Base-by-base conservation (phyloP, 2,888 invertebrate species). In the Caenorhabditis uteleia region DNA sequence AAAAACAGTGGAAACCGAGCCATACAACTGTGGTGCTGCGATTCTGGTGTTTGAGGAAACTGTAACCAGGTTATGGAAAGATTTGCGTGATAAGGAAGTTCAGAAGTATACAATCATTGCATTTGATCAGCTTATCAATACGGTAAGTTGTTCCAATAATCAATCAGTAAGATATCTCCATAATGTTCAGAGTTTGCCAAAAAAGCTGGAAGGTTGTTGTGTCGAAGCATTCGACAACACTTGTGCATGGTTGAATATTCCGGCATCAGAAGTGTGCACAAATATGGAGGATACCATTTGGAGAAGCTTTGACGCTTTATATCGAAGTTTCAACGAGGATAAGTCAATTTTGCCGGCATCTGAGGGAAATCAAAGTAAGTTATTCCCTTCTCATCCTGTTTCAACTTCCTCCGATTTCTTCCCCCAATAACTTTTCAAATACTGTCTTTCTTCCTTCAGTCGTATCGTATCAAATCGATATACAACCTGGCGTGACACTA, bases 401-500 rank as follows among this genome's bases (percentile, higher is more conserved):
- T n/a, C n/a, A n/a, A n/a, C n/a, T n/a, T n/a, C n/a, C n/a, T n/a
- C n/a, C n/a, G n/a, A n/a, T n/a, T n/a, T n/a, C n/a, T n/a, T n/a
- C n/a, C n/a, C n/a, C n/a, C n/a, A n/a, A n/a, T n/a, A n/a, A n/a
- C n/a, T n/a, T n/a, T n/a, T n/a, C n/a, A n/a, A n/a, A n/a, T n/a
- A n/a, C n/a, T n/a, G n/a, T n/a, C n/a, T 10, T 3, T 12, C 53
- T 59, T 53, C 53, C 53, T 59, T 47, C 49, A 47, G 48, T 53
- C 49, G 36, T n/a, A n/a, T 46, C 47, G 42, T 51, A 51, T 50
- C 50, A 56, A 29, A 43, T 56, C 43, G 33, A 51, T 23, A 42
- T 56, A 46, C 46, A 55, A n/a, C 56, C 50, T 23, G 50, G 45
- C 47, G 56, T 56, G 51, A 57, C 56, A 47, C 43, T 62, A 51